Percentiles rank a stretch among this genome's conserved stretches.
Conservation (phyloP, 1,140 invertebrate species). For the Drosophila repleta region DNA sequence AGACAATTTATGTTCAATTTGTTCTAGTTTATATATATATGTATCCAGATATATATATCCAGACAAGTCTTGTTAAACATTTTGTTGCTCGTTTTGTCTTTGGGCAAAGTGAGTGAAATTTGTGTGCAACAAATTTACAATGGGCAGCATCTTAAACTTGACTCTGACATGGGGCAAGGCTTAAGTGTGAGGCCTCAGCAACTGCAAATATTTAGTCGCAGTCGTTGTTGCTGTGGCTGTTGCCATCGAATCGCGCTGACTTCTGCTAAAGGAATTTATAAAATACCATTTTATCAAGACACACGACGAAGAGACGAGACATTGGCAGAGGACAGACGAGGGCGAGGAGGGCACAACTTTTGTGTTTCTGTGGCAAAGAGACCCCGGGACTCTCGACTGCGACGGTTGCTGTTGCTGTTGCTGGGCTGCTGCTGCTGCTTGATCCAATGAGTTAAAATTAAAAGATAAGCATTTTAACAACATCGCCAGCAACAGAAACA, state of each 20-base stretch:
- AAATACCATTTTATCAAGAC: conserved; percentile 82
- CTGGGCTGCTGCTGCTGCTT: conserved; percentile 58
- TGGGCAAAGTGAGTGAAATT: conserved; percentile 67
- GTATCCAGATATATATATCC: too few relatives aligned
- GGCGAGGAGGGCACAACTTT: conserved; percentile 67
- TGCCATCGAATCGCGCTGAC: conserved; percentile 43
- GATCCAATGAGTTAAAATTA: conserved; percentile 83
- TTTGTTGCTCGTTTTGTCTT: conserved; percentile 16
- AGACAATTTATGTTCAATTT: neutral
- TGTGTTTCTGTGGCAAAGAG: conserved; percentile 54
- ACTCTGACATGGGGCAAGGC: conserved; percentile 50
- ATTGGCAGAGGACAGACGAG: conserved; percentile 19
- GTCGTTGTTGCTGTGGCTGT: conserved; percentile 20
- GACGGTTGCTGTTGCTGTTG: conserved; percentile 52
- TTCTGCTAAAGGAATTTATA: conserved; percentile 78
- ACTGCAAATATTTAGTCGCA: conserved; percentile 48
- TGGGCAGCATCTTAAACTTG: conserved; percentile 55
- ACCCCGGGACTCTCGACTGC: conserved; percentile 20
- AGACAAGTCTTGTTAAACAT: neutral
- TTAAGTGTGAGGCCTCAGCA: conserved; percentile 37
- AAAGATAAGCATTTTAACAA: conserved; percentile 83
- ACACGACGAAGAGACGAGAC: conserved; percentile 64
- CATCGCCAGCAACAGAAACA: conserved; percentile 54
- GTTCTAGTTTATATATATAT: too few relatives aligned
- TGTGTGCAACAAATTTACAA: conserved; percentile 75